Evolutionary conservation across 2,888 invertebrate species (phyloP).

Genomic region (Hartigia nigra): DNA sequence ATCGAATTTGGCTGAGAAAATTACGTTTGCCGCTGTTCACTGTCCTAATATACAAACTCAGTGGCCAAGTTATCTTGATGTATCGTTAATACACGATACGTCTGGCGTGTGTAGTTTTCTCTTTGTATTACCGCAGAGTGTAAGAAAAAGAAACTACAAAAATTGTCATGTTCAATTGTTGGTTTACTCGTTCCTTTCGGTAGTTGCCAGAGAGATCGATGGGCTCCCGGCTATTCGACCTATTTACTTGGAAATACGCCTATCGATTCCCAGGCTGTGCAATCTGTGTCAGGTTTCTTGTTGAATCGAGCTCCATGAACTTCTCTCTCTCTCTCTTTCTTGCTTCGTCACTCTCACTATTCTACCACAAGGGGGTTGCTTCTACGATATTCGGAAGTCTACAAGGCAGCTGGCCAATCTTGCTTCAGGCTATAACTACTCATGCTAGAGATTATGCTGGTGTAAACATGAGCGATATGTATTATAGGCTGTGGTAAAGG

Average conservation of each 20-base stretch:
- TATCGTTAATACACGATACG: background rate
- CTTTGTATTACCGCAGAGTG: background rate
- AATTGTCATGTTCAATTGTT: background rate
- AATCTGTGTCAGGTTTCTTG: background rate
- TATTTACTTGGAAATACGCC: background rate
- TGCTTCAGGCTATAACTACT: background rate
- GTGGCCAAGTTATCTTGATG: background rate
- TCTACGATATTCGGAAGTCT: background rate
- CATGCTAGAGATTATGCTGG: background rate
- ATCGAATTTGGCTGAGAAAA: slow-evolving; percentile 20
- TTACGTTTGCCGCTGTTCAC: slow-evolving; percentile 7
- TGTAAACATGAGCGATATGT: background rate
- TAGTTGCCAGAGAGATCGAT: background rate
- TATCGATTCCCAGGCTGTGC: background rate
- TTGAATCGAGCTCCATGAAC: background rate
- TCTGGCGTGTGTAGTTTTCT: no score
- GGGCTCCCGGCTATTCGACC: background rate
- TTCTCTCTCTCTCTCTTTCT: background rate
- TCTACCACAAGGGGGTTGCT: background rate
- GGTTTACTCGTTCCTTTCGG: background rate
- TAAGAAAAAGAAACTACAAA: background rate
- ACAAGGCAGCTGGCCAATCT: background rate
- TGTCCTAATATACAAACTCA: background rate
- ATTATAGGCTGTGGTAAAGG: background rate
- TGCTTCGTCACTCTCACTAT: background rate